Evolutionary conservation across 2,888 invertebrate genomes (phyloP).

Genomic region (Nephrotoma flavescens): DNA sequence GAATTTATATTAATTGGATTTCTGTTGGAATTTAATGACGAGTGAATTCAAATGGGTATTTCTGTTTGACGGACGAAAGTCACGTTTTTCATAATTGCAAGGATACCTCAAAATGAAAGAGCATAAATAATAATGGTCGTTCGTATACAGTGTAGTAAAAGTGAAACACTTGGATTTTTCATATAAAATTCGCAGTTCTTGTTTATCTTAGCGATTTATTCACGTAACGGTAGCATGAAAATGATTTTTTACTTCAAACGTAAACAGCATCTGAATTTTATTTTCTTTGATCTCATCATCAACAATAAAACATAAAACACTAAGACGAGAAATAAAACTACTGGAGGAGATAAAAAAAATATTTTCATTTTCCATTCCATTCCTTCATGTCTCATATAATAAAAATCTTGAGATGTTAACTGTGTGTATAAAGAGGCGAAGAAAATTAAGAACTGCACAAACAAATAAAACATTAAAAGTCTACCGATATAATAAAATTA

Average conservation of each 20-base stretch:
- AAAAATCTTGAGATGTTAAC: background rate
- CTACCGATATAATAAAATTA: background rate
- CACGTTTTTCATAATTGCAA: background rate
- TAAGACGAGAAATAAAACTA: background rate
- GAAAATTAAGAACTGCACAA: background rate
- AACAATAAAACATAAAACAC: background rate
- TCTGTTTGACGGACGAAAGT: background rate
- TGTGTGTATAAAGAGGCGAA: background rate
- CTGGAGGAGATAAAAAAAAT: background rate
- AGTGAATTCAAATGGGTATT: background rate
- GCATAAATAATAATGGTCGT: background rate
- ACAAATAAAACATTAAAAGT: background rate
- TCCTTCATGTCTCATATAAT: background rate
- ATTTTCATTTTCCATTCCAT: background rate
- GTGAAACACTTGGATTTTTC: background rate
- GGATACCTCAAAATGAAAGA: background rate
- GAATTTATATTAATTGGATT: background rate
- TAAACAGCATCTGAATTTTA: background rate
- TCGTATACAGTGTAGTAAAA: background rate
- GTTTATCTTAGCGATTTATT: background rate
- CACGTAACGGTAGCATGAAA: background rate
- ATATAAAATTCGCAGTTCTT: background rate
- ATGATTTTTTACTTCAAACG: background rate
- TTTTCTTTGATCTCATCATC: background rate
- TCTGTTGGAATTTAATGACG: background rate